Conservation (phyloP, 2,113 vertebrate genomes). For the Nothocercus nigrocapillus region DNA sequence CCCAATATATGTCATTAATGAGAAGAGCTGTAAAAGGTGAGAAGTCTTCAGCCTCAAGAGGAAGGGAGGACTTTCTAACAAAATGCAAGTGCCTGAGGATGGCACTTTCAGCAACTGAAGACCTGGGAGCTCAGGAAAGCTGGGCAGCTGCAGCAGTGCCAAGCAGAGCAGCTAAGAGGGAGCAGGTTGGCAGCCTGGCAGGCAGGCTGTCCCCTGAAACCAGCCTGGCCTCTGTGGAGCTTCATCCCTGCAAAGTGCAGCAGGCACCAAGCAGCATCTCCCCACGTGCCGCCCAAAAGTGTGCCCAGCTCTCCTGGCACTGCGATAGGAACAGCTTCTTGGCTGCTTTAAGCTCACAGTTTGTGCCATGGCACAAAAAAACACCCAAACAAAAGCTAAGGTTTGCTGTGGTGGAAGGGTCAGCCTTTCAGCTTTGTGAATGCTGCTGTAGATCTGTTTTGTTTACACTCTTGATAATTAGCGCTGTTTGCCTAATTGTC, state of each 20-base stretch:
- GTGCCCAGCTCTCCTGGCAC: neutral
- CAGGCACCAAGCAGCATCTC: neutral
- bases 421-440: neutral
- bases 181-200: neutral
- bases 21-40: neutral
- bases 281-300: neutral
- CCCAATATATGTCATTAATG: rapidly evolving
- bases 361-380: neutral
- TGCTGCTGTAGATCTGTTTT: slow-evolving; percentile 7
- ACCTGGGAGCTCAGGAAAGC: neutral
- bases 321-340: neutral
- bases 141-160: neutral
- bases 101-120: neutral
- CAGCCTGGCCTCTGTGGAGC: neutral
- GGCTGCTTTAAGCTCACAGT: neutral
- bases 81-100: neutral
- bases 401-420: neutral
- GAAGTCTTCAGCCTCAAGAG: neutral
- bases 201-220: neutral
- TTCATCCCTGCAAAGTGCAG: neutral
- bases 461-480: slow-evolving; percentile 36
- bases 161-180: neutral
- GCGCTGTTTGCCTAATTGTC: neutral
- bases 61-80: neutral
- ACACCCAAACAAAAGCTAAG: neutral